Evolutionary conservation across 2,888 invertebrate genomes (phyloP), one percentile per base, ranked within the genome.

Genomic region (Copidosoma aretas): DNA sequence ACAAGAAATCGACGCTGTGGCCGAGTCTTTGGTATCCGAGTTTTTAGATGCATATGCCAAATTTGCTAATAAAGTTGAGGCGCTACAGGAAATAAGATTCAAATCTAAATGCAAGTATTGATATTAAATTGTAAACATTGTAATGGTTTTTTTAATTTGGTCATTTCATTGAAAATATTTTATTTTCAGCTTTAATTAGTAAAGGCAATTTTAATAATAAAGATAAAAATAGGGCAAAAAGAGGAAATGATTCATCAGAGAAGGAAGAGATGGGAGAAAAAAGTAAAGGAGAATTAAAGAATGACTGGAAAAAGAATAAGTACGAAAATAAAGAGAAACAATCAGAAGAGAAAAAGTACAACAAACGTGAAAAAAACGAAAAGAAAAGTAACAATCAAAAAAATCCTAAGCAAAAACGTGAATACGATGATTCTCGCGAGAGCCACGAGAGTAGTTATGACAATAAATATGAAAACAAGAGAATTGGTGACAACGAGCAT

Each of bases 31-130:
- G 56, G 43, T 74, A 51, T 56, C 62, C 39, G 72, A 74, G 60
- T 53, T 74, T 19, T 53, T 71, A 53, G 22, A 41, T 1, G 56
- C 65, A 49, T 59, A 72, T 51, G 58, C 65, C 41, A 66, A 59
- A 39, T 67, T 74, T 61, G 57, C 74, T 1, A 43, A 60, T 22
- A 73, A 73, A 68, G 67, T 73, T 49, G 52, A 73, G 22, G 65
- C 65, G 15, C 67, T 15, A 46, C 43, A 15, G 43, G 43, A 46
- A 32, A 32, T 32, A 8, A 32, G 4, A 32, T 32, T 32, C 32
- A 32, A 8, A 32, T 32, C 32, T 8, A 32, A 32, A 32, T 32
- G 32, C 8, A 32, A 32, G 8, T 32, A 32, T 32, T 32, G 3
- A 32, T 32, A 32, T 32, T 32, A 5, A 32, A 32, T 32, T 32